Conservation (phyloP, 2,797 vertebrate species). For the Oreonectes daqikongensis region DNA sequence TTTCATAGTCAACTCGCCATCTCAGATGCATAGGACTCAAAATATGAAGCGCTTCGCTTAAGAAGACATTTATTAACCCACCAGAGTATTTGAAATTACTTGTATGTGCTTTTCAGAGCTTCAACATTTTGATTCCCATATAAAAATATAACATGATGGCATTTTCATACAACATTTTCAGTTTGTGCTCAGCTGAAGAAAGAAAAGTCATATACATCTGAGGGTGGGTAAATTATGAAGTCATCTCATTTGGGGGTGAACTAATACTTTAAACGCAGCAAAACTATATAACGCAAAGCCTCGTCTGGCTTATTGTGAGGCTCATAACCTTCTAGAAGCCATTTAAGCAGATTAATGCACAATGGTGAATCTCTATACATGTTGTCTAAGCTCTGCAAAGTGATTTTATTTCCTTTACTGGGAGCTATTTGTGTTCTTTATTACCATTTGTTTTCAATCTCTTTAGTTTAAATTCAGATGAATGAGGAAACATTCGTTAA, state of each 20-base stretch:
- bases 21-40: background rate
- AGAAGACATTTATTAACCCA: no score
- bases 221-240: no score
- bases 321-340: constrained; percentile 28
- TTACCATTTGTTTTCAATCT: constrained; percentile 19
- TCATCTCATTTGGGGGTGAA: no score
- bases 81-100: no score
- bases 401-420: constrained; percentile 40
- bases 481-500: constrained; percentile 21
- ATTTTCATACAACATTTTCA: no score
- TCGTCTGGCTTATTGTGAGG: background rate
- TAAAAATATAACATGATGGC: no score
- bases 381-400: constrained; percentile 29
- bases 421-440: constrained; percentile 16
- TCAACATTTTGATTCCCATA: no score
- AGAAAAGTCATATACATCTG: no score
- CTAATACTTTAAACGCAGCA: background rate
- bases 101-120: no score
- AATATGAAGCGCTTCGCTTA: no score
- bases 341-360: constrained; percentile 52
- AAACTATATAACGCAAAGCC: background rate
- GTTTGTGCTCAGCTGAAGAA: no score
- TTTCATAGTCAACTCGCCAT: background rate
- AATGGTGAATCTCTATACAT: constrained; percentile 35
- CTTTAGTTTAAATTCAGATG: constrained; percentile 32